Evolutionary conservation across 2,888 invertebrate species (phyloP), one percentile per base, ranked within the genome.

Genomic region (Cataglyphis livida): DNA sequence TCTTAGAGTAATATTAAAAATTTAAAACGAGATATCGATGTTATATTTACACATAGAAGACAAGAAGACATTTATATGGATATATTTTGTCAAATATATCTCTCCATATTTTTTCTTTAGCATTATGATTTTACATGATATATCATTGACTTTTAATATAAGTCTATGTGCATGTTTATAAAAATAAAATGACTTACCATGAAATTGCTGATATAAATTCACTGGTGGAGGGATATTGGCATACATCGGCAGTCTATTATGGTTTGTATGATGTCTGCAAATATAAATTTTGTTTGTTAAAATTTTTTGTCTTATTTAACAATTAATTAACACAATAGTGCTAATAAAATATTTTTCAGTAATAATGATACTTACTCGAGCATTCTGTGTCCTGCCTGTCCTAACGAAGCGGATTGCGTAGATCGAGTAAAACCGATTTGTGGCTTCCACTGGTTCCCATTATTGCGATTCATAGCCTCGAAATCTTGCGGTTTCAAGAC

Each of bases 401-500:
- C 97, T 85, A 98, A 94, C 38, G 95, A 95, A 18, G 96, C 98
- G 86, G 96, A 94, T 83, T 96, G 96, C 86, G 95, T 95, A 1
- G 96, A 95, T 7, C 96, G 96, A 28, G 95, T 96, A 95, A 98
- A 97, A 95, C 98, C 98, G 86, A 97, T 97, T 92, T 96, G 96
- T 7, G 98, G 98, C 79, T 97, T 95, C 96, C 97, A 98, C 21
- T 91, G 91, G 83, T 93, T 92, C 15, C 89, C 89, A 44, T 82
- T 91, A 21, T 90, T 89, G 32, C 91, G 93, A 93, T 97, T 97
- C 93, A 96, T 96, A 91, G 96, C 96, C 88, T 96, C 96, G 84
- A 97, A 95, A 94, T 98, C 96, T 54, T 96, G 97, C 0, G 98
- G 98, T 93, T 98, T 98, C 79, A 99, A 95, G 10, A 98, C 97